Evolutionary conservation across 2,888 invertebrate species (phyloP).

Genomic region (Torymus aiolomorphi): DNA sequence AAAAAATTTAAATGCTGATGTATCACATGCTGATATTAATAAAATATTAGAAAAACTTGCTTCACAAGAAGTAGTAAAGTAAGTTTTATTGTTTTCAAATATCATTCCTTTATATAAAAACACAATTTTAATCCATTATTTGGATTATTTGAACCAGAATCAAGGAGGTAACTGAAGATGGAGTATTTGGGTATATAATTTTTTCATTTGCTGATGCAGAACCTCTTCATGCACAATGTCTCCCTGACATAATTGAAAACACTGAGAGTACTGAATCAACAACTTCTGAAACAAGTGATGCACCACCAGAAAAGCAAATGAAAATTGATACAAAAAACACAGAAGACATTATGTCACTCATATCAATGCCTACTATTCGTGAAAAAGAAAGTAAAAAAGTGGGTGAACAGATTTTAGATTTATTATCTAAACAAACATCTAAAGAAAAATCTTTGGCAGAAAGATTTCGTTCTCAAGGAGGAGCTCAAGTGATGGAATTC

Average conservation of each 20-base stretch:
- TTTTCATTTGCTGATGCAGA: slow-evolving; percentile 69
- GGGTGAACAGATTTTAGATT: slow-evolving; percentile 95
- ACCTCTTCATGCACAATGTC: slow-evolving; percentile 63
- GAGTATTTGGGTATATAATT: slow-evolving; percentile 72
- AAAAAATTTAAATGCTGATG: slow-evolving; percentile 77
- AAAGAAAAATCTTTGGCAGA: slow-evolving; percentile 97
- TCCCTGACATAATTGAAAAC: slow-evolving; percentile 66
- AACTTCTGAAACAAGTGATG: slow-evolving; percentile 67
- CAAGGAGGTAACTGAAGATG: slow-evolving; percentile 73
- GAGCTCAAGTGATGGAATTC: slow-evolving; percentile 94
- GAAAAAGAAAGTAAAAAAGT: slow-evolving; percentile 97
- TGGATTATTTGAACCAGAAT: slow-evolving; percentile 67
- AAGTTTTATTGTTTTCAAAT: slow-evolving; percentile 56
- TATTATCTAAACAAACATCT: slow-evolving; percentile 96
- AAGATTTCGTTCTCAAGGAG: slow-evolving; percentile 96
- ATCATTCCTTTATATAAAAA: not conserved
- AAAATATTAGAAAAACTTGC: slow-evolving; percentile 87
- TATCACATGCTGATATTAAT: slow-evolving; percentile 81
- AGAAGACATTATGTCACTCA: slow-evolving; percentile 82
- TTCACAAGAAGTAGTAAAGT: slow-evolving; percentile 84
- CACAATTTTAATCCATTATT: not conserved
- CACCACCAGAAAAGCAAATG: slow-evolving; percentile 68
- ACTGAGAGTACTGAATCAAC: slow-evolving; percentile 67
- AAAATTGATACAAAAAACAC: slow-evolving; percentile 70
- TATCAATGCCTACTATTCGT: slow-evolving; percentile 94